Base-by-base conservation (phyloP, 2,888 invertebrate genomes). In the Actias luna region DNA sequence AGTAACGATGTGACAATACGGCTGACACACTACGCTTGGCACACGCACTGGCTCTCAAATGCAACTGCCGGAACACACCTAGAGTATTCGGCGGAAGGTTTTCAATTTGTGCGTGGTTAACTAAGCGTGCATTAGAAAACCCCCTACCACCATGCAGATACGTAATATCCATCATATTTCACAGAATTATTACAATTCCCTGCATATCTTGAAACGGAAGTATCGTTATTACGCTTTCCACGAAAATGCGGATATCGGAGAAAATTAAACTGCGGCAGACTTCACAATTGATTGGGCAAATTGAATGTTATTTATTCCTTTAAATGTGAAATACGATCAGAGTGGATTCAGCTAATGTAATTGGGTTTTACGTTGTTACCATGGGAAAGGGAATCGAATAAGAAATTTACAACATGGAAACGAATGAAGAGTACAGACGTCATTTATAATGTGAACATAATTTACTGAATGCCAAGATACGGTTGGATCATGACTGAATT, bases 221-320 rank as follows among this genome's bases (percentile, higher is more conserved):
- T 22, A 50, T 50, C 46, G 8, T 55, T 55, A 55, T 55, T 55
- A 27, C 55, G 55, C 29, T 29, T 50, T 27, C 55, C 31, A 27
- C 31, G 29, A 46, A 31, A 60, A 60, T 60, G 31, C 31, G 46
- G 46, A 46, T 46, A 25, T 46, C 14, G 46, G 16, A 60, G n/a
- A 12, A 46, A 62, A 62, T 58, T 16, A 58, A 62, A 46, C 42
- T 58, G 57, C 22, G 33, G 58, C 16, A 58, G 18, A n/a, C 58
- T 31, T 33, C n/a, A 58, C 58, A 62, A 62, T 58, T 58, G 62
- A 46, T 58, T 62, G 42, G 52, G 29, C 33, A 42, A 16, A 58
- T 31, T 58, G 58, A 62, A 57, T 46, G 58, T 62, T 62, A 55
- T 55, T 55, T 55, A 55, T 29, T 55, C 55, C 29, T 29, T 55